Percentiles rank a stretch among this genome's conserved stretches.
Conservation (phyloP, 2,113 vertebrate genomes). For the Odontophorus gujanensis region DNA sequence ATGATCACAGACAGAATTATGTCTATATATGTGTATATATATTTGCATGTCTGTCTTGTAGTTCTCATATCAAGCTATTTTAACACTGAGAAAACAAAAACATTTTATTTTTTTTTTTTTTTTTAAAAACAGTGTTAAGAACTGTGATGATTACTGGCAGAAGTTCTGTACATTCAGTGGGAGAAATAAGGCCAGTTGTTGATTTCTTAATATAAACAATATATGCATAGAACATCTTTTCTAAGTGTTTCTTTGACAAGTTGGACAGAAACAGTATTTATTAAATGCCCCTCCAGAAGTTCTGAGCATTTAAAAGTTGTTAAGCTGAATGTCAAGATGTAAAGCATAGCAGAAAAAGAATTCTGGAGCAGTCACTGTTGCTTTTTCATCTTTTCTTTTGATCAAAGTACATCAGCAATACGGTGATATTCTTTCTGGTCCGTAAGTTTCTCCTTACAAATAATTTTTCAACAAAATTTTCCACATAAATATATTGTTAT, state of each 20-base stretch:
- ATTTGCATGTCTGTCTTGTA: background rate
- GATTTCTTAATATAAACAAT: background rate
- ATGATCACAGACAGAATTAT: background rate
- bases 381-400: constrained; percentile 74
- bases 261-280: background rate
- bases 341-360: constrained; percentile 56
- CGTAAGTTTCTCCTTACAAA: constrained; percentile 59
- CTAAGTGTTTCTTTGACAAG: constrained; percentile 7
- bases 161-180: background rate
- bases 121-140: background rate
- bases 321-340: constrained; percentile 68
- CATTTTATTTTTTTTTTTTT: background rate
- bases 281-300: background rate
- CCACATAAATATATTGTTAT: constrained; percentile 80
- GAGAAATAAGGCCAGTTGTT: background rate
- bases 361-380: constrained; percentile 57
- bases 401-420: constrained; percentile 77
- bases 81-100: background rate
- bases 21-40: accelerated
- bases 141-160: background rate
- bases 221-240: background rate
- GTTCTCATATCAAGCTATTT: background rate
- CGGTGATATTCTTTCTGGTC: constrained; percentile 75
- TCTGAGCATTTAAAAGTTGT: constrained; percentile 74
- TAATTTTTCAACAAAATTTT: constrained; percentile 80